Evolutionary conservation across 2,113 vertebrate genomes (phyloP).

Genomic region (Gobio gobio): DNA sequence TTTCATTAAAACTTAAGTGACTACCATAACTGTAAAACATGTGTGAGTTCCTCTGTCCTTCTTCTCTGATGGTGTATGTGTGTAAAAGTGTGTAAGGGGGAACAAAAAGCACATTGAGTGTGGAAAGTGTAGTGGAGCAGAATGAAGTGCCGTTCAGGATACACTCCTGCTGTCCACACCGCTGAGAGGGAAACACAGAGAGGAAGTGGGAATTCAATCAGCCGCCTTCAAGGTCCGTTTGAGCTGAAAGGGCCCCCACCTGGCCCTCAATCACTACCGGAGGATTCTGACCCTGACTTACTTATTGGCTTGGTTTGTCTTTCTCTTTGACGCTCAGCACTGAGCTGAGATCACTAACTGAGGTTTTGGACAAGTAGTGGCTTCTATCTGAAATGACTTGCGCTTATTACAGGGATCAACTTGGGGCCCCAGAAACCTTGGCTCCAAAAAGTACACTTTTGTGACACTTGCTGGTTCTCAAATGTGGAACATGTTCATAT

Average conservation of each 20-base stretch:
- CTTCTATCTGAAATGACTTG: background rate
- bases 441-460: background rate
- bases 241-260: conserved; percentile 60
- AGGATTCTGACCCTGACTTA: conserved; percentile 19
- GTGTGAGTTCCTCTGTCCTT: background rate
- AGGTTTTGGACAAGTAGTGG: background rate
- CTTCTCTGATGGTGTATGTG: background rate
- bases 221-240: conserved; percentile 74
- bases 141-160: conserved; percentile 52
- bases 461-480: background rate
- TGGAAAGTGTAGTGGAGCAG: conserved; percentile 39
- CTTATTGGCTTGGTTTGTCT: background rate
- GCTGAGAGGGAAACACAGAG: conserved; percentile 50
- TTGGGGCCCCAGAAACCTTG: background rate
- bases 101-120: conserved; percentile 69
- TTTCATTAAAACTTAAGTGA: background rate
- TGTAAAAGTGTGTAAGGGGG: conserved; percentile 5
- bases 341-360: background rate
- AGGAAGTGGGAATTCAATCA: conserved; percentile 72
- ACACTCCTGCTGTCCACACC: conserved; percentile 50
- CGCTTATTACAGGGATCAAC: background rate
- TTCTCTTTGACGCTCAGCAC: background rate
- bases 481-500: background rate
- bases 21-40: conserved; percentile 1
- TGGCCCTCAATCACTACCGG: conserved; percentile 51